Evolutionary conservation across 2,888 invertebrate genomes (phyloP), one percentile per base, ranked within the genome.

Genomic region (Apantesis nais): DNA sequence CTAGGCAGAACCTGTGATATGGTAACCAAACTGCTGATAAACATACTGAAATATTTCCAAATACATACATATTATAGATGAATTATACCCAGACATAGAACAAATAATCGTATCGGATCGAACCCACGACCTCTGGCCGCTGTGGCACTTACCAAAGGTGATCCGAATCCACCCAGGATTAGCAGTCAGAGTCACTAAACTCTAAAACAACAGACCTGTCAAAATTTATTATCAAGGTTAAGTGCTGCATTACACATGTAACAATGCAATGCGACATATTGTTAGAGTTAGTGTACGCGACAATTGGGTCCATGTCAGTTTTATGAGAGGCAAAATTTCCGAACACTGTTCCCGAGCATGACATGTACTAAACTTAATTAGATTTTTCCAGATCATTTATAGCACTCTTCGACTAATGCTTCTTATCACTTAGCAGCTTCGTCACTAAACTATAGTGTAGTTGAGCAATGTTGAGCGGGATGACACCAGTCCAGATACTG

Each of bases 341-440:
- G 44, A 16, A 44, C 16, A 44, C 44, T 48, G 52, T 8, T 7
- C 69, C 34, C 22, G 19, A 37, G 61, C 61, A 62, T 62, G 61
- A 62, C 37, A 37, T 34, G 34, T 22, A 19, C 60, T 8, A 9
- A 61, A 52, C 52, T 52, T 66, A 55, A 66, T 41, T 66, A 58
- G 52, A 29, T 58, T 60, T 61, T 31, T 44, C 11, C 66, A 66
- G 66, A 66, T 58, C 37, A 66, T 25, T 66, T 58, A 29, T 55
- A 66, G 52, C 55, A 58, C 58, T 52, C 61, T 63, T 62, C 68
- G 44, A 73, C 70, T 62, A 68, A 72, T 74, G 70, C 67, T 70
- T 66, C 41, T 58, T 73, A 68, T 58, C 66, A 73, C 44, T 70
- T 71, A 74, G 71, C 73, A 69, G 73, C 74, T 78, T 77, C 52